Percentiles rank a stretch among this genome's conserved stretches.
Evolutionary conservation across 2,888 invertebrate genomes (phyloP).

Genomic region (Zygaena filipendulae): DNA sequence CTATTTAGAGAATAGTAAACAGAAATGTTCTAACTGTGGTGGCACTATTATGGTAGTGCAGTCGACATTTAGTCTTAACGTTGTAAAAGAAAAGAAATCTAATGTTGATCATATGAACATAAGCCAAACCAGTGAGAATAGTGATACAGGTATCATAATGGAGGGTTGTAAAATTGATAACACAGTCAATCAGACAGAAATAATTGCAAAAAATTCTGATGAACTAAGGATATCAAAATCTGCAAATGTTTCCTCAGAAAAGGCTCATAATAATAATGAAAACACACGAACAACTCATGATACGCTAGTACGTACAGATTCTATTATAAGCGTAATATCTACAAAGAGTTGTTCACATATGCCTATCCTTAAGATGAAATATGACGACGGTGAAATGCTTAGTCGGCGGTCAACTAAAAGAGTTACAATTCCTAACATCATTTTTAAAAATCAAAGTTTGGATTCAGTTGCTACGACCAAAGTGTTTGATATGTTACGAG

Average conservation of each 20-base stretch:
- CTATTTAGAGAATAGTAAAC: conserved; percentile 56
- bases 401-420: conserved; percentile 30
- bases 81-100: not conserved
- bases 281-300: conserved; percentile 8
- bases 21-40: conserved; percentile 61
- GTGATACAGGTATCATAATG: no score
- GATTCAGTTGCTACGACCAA: conserved; percentile 20
- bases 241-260: not conserved
- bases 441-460: conserved; percentile 19
- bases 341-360: conserved; percentile 19
- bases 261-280: not conserved
- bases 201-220: not conserved
- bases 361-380: conserved; percentile 35
- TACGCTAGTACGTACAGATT: conserved; percentile 8
- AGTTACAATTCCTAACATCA: conserved; percentile 37
- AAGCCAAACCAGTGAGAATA: not conserved
- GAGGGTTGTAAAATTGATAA: no score
- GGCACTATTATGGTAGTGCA: conserved; percentile 43
- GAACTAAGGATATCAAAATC: not conserved
- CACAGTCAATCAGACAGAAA: no score
- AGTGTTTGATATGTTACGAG: conserved; percentile 39
- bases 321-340: conserved; percentile 9
- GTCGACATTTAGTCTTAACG: conserved; percentile 25
- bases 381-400: conserved; percentile 10
- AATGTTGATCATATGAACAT: not conserved